These are phyloP conservation scores for Ganaspis brasiliensis DNA, from an alignment of 2,888 invertebrate species.

Conservation along the genomic window DNA sequence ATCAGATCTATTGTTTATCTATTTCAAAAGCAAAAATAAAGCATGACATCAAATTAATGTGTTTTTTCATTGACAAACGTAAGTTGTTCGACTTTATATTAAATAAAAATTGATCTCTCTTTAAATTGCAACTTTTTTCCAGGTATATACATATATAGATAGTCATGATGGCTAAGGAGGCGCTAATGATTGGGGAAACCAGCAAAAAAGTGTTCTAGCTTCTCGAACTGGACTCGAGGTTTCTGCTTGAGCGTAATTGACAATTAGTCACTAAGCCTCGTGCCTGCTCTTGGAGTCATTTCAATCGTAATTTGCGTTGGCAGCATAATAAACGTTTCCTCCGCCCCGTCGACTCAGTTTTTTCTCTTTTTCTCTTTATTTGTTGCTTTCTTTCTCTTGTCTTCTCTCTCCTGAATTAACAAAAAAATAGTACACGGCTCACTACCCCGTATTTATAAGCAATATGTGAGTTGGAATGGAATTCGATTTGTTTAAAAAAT, in stretches of 20 bases:
- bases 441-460: constrained; percentile 72
- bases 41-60: too few species aligned
- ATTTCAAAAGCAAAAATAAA: too few species aligned
- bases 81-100: too few species aligned
- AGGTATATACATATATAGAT: constrained; percentile 70
- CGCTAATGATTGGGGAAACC: constrained; percentile 69
- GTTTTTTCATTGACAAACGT: too few species aligned
- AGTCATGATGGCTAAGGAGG: constrained; percentile 77
- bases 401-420: constrained; percentile 36
- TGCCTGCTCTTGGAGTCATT: constrained; percentile 61
- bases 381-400: constrained; percentile 40
- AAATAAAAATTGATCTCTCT: too few species aligned
- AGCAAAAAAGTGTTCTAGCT: constrained; percentile 31
- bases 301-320: constrained; percentile 72
- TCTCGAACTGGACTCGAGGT: constrained; percentile 21
- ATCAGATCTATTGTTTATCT: too few species aligned
- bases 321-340: constrained; percentile 70
- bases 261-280: constrained; percentile 69
- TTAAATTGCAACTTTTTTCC: constrained; percentile 36
- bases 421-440: constrained; percentile 62
- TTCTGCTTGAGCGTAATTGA: constrained; percentile 31
- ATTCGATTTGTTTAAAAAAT: constrained; percentile 77
- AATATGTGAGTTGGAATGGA: constrained; percentile 65
- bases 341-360: constrained; percentile 40
- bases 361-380: constrained; percentile 35